Base-by-base conservation (phyloP, 1,140 invertebrate species). In the Lysiphlebus fabarum region DNA sequence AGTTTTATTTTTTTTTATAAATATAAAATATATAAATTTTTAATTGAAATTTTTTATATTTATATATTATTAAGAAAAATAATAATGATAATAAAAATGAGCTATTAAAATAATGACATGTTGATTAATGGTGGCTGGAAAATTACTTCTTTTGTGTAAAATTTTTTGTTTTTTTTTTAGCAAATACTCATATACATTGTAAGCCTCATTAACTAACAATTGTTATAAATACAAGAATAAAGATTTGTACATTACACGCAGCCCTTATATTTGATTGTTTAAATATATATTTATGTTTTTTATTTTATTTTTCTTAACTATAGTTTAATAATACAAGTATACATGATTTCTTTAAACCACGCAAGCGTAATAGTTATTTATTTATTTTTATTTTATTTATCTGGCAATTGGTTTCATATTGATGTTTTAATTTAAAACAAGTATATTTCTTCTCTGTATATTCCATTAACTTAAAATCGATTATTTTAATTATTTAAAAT, bases 291-390 rank as follows among this genome's bases (percentile, higher is more conserved):
- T 4, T 26, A 11, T 40, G 38, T 40, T 40, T 40, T 11, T 11
- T 7, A 40, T 11, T 8, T 6, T 33, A 33, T 48, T 48, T 17
- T 34, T 26, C 47, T 9, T 49, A 49, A 17, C 17, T 26, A 26
- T 26, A 26, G 9, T 49, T 33, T 10, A 37, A 49, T 9, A 49
- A 2, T 14, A n/a, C 42, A 45, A 45, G 33, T 56, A 4, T 44
- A 36, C 42, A 36, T 56, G 42, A 56, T 48, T 56, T 48, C 44
- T 17, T 36, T 38, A n/a, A 36, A 56, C 12, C 53, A 56, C 33
- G 42, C 53, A 45, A 56, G 42, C 41, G 10, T 45, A 37, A n/a
- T 45, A 12, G n/a, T n/a, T n/a, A n/a, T n/a, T n/a, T n/a, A n/a
- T n/a, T 12, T 4, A 4, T 6, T 49, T 49, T 26, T 26, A 1